Base-by-base conservation (phyloP, 2,113 vertebrate genomes). In the Pachycephala philippinensis region DNA sequence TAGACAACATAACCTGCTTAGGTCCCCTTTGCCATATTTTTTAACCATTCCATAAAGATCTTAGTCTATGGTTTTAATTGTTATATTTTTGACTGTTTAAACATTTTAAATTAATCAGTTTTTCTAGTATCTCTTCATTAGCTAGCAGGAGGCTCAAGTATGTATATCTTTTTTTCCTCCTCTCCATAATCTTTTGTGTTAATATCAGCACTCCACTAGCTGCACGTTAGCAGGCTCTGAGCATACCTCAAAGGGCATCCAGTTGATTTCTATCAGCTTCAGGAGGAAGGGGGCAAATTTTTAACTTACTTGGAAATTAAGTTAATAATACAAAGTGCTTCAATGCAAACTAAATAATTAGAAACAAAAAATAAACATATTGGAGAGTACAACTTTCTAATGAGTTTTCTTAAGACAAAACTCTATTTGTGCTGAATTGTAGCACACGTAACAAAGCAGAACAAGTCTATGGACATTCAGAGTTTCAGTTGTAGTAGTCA, bases 221-320 rank as follows among this genome's bases (percentile, higher is more conserved):
- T 82, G 31, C 54, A 70, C 0, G 0, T 23, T 33, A 56, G 20
- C 57, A 57, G 1, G 1, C 7, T 56, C 33, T 47, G 26, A 56
- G 50, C 0, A 0, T 50, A 50, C 15, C 45, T 74, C 33, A 50
- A 33, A 74, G 7, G 12, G 8, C 44, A 40, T 22, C 14, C 22
- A 31, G 5, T 49, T 53, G 35, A 53, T 33, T 82, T 7, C 18
- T 72, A 31, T 30, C 31, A 64, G 15, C 33, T n/a, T 83, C n/a
- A 70, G 6, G 33, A 24, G 11, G 28, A 71, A 68, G 66, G 6
- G 9, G 44, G 9, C 4, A 71, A 30, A 22, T 57, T 52, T 39
- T 79, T 76, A 74, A 72, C 22, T 57, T 65, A 57, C 9, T 40
- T 56, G 16, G 35, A 54, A 88, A 81, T 35, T 35, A 64, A 44